Base-by-base conservation (phyloP, 2,888 invertebrate species). In the Hirtodrosophila histrioides region DNA sequence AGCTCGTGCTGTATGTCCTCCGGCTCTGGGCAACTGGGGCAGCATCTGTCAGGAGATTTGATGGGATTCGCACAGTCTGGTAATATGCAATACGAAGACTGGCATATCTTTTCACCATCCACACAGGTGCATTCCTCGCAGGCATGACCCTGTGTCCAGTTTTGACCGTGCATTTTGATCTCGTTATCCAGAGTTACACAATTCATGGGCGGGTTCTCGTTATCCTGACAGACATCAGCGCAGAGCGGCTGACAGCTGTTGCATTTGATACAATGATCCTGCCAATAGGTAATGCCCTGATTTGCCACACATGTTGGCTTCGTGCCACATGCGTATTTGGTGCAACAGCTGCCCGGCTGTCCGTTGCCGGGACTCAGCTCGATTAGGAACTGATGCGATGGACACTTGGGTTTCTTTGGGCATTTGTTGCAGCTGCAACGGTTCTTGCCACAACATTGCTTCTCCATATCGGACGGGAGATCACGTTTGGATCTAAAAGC, bases 341-440 rank as follows among this genome's bases (percentile, higher is more conserved):
- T 92, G 64, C 92, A 92, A 74, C 93, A 93, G 74, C 92, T 92
- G 23, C 90, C 91, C 0, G 91, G 91, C 11, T 61, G 31, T 2
- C 69, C 82, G 24, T 60, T 71, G 23, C 89, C 90, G 6, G 50
- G 27, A 2, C 68, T 63, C 9, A 84, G 33, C 46, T 88, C 69
- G 29, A 89, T 60, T 3, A 88, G 77, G 9, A 90, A 81, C 23
- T 85, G 56, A 2, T 57, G 70, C 4, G 10, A 17, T 0, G 43
- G 12, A 44, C 90, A 90, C 7, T 61, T 60, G 0, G 86, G 86
- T 24, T 43, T 48, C 11, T 55, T 40, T 3, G 62, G 62, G 54
- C 91, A 90, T 0, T 65, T 41, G 7, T 74, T 70, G 67, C 91
- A 91, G 10, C 75, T 69, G 63, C 91, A 90, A 44, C 72, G 60